phyloP scores from a whole-genome alignment of 2,797 vertebrate genomes.

The Novumbra hubbsi region DNA sequence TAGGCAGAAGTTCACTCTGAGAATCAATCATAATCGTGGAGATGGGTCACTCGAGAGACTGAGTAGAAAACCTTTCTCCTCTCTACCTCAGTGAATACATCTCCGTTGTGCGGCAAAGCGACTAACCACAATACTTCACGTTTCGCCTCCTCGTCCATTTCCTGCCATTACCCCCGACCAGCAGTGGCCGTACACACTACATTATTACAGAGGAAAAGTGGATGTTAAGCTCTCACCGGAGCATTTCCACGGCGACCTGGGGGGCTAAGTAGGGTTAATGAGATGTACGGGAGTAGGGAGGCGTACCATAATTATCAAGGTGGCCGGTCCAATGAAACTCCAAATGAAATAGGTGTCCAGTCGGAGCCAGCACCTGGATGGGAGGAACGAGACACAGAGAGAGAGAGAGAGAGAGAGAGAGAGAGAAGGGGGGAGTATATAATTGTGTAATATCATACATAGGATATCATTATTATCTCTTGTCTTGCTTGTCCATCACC shows the following conservation, averaged over 20 bases:
- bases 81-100: background rate
- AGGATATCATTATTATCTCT: too few relatives aligned
- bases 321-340: constrained; percentile 99
- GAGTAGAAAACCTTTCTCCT: constrained; percentile 35
- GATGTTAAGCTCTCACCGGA: constrained; percentile 57
- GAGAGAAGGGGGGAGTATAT: constrained; percentile 29
- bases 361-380: constrained; percentile 95
- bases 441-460: too few relatives aligned
- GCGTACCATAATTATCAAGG: constrained; percentile 99
- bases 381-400: constrained; percentile 64
- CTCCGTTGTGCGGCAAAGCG: constrained; percentile 5
- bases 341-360: constrained; percentile 99
- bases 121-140: background rate
- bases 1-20: constrained; percentile 48
- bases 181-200: constrained; percentile 50
- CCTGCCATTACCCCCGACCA: constrained; percentile 57
- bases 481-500: too few relatives aligned
- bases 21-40: constrained; percentile 64
- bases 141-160: constrained; percentile 52
- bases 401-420: constrained; percentile 1
- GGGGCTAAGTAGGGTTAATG: constrained; percentile 84
- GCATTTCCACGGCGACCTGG: constrained; percentile 77
- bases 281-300: constrained; percentile 40
- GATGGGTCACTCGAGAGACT: constrained; percentile 22
- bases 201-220: constrained; percentile 36